Percentiles rank a stretch among this genome's conserved stretches.
Evolutionary conservation across 2,113 vertebrate genomes (phyloP).

Genomic region (Urocynchramus pylzowi): DNA sequence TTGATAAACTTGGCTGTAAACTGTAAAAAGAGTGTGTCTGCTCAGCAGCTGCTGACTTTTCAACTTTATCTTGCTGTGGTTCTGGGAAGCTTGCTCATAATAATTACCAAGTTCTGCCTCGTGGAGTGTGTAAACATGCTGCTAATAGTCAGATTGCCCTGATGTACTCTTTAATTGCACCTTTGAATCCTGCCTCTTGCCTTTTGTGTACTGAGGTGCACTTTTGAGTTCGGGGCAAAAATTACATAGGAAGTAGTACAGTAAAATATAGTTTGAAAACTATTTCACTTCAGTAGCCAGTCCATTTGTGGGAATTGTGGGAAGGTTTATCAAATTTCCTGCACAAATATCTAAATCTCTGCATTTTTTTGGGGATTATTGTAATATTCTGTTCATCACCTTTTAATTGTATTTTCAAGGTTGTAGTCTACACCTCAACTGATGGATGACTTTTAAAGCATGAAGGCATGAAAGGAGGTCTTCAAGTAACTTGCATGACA

Average conservation of each 20-base stretch:
- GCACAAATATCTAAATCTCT: not conserved
- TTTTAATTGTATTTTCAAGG: not conserved
- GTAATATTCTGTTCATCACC: not conserved
- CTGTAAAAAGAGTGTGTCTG: not conserved
- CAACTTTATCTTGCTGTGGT: not conserved
- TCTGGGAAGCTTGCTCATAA: not conserved
- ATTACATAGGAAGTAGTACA: not conserved
- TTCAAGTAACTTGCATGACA: not conserved
- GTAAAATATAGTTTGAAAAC: not conserved
- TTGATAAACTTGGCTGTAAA: not conserved
- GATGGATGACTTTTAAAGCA: not conserved
- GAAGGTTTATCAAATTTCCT: not conserved
- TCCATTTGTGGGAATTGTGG: not conserved
- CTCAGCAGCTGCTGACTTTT: not conserved
- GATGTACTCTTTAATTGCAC: not conserved
- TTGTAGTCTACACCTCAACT: accelerated
- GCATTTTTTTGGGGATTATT: not conserved
- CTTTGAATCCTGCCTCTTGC: not conserved
- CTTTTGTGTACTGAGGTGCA: not conserved
- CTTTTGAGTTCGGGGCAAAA: not conserved
- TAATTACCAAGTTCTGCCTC: not conserved
- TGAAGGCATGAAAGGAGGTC: not conserved
- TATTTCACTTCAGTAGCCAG: not conserved
- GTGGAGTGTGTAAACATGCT: not conserved
- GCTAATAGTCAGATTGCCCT: not conserved